These are phyloP conservation scores for Oscheius onirici DNA, from an alignment of 2,888 invertebrate genomes.

Conservation along the genomic window DNA sequence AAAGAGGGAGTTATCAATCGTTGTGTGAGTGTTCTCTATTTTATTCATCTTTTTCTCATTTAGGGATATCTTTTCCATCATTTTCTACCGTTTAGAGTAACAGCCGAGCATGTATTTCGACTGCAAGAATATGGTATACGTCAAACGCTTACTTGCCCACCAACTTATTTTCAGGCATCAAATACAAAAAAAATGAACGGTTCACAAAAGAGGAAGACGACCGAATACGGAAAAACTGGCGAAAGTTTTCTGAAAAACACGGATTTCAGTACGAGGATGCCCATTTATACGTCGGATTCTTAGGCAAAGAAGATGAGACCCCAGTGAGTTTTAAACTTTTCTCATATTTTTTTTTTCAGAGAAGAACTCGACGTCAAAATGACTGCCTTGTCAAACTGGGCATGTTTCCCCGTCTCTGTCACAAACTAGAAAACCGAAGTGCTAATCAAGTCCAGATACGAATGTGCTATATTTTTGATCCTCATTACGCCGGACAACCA, in stretches of 20 bases:
- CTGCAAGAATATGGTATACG: slow-evolving; percentile 19
- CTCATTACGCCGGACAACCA: slow-evolving; percentile 8
- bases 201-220: slow-evolving; percentile 31
- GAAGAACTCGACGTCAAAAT: not conserved
- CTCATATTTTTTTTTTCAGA: not conserved
- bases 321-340: not conserved
- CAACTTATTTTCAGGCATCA: slow-evolving; percentile 10
- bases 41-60: not conserved
- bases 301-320: not conserved
- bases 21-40: not conserved
- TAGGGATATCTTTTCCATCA: slow-evolving; percentile 34
- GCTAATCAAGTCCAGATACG: slow-evolving; percentile 17
- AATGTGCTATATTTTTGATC: slow-evolving; percentile 28
- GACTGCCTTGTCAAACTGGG: slow-evolving; percentile 1
- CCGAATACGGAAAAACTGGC: slow-evolving; percentile 29
- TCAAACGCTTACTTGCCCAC: not conserved
- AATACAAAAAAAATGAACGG: not conserved
- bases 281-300: slow-evolving; percentile 21
- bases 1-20: slow-evolving; percentile 4
- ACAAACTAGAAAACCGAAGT: slow-evolving; percentile 17
- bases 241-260: slow-evolving; percentile 22
- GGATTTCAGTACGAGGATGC: slow-evolving; percentile 33
- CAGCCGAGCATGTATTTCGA: slow-evolving; percentile 8
- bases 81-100: not conserved
- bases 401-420: slow-evolving; percentile 25